phyloP scores from a whole-genome alignment of 2,113 vertebrate genomes.

The Calyptomena viridis region DNA sequence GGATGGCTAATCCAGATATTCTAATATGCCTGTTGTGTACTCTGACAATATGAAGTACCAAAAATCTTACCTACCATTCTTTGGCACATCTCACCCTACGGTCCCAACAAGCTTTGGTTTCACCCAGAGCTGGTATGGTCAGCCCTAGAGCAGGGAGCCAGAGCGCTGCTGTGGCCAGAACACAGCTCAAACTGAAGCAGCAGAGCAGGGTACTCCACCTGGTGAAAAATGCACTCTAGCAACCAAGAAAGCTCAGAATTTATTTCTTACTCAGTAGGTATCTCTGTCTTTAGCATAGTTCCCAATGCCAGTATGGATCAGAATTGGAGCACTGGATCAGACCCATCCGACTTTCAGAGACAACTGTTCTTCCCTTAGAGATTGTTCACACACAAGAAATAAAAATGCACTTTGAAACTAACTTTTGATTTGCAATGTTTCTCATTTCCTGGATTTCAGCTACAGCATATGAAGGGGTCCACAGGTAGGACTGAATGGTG shows the following conservation, averaged over 20 bases:
- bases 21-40: background rate
- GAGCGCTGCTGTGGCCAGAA: background rate
- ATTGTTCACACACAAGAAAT: background rate
- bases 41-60: background rate
- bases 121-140: background rate
- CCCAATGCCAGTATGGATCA: background rate
- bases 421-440: background rate
- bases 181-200: background rate
- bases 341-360: background rate
- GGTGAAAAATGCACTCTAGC: background rate
- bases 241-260: background rate
- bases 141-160: background rate
- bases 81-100: background rate
- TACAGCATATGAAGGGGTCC: background rate
- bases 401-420: background rate
- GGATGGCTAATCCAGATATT: background rate
- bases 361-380: background rate
- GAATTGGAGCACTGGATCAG: background rate
- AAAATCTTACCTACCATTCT: background rate
- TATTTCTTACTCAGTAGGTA: background rate
- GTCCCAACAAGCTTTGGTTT: background rate
- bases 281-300: background rate
- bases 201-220: background rate
- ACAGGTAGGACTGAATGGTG: background rate
- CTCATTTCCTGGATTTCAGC: background rate